Base-by-base conservation (phyloP, 2,888 invertebrate genomes). In the Rhamnusium bicolor region DNA sequence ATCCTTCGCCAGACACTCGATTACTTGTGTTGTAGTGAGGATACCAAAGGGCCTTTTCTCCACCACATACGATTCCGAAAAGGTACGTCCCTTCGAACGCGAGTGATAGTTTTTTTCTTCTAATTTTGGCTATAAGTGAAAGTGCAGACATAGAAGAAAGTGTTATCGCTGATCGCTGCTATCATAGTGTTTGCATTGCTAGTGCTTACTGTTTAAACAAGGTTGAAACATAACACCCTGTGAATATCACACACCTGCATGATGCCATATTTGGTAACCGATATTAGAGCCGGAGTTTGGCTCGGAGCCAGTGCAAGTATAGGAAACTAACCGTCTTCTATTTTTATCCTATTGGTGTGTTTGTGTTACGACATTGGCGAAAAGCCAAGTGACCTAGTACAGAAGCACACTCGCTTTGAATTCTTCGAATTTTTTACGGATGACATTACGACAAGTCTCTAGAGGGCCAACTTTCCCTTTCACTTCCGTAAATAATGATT, bases 21-120 rank as follows among this genome's bases (percentile, higher is more conserved):
- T 90, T 84, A 89, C 89, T 88, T 87, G 90, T 90, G 90, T 90
- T 89, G 90, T 90, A 89, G 89, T 89, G 89, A 89, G 87, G 79
- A 89, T 89, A 88, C 89, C 88, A 88, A n/a, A 84, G 81, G 84
- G 82, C 83, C 84, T 79, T 82, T 81, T 81, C 72, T 84, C 83
- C 81, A 83, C 85, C 84, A 85, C 84, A 84, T 83, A 85, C 87
- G 86, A 87, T 84, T 84, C 83, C 88, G 88, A 88, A 83, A 87
- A 89, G 88, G 89, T 88, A 88, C 81, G 83, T n/a, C n/a, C n/a
- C n/a, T n/a, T n/a, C 79, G 80, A 79, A n/a, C n/a, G n/a, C n/a
- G n/a, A 40, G 79, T 77, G 79, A 66, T 47, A 51, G 73, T 68
- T 53, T 62, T 61, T 63, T 53, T 54, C 51, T 24, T 54, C 19